Base-by-base conservation (phyloP, 1,140 invertebrate genomes). In the Drosophila mayri region DNA sequence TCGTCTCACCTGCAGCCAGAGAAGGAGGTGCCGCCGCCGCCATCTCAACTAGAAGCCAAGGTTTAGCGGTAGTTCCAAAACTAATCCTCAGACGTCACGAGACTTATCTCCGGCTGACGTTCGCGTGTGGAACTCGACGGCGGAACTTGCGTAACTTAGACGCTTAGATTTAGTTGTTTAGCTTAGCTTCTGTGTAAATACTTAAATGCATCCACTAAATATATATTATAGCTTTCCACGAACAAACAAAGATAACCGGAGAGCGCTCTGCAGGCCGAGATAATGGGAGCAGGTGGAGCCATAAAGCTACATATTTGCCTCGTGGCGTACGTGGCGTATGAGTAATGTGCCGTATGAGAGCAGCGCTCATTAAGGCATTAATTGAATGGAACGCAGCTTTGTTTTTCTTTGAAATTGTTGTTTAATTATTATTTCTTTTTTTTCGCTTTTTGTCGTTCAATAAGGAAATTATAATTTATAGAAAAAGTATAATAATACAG, bases 401-500 rank as follows among this genome's bases (percentile, higher is more conserved):
- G 32, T 55, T 62, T 59, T 78, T 66, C 60, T 83, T 87, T 87
- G 68, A 88, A 87, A 87, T 87, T 88, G 83, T 87, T 86, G 86
- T 88, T 92, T 91, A 92, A 91, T 90, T 91, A 85, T 86, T 91
- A 76, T 54, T 54, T 79, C 80, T 67, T 83, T 79, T 82, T 67
- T 83, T 77, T 84, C 78, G 87, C 68, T 72, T 81, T 91, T 81
- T 85, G 59, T 86, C 88, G 74, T 83, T 91, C 83, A 88, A 83
- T 92, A 90, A 90, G 77, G 85, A 92, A 92, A 92, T 92, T 81
- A 92, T 92, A 92, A 92, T 76, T 91, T 90, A 92, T 92, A 92
- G 91, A 92, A 92, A 92, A 92, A 92, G 91, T 92, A 92, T 92
- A 92, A 92, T 92, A 92, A 91, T 92, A 91, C 91, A 86, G 91